Evolutionary conservation across 2,797 vertebrate species (phyloP).

Genomic region (Manis pentadactyla): DNA sequence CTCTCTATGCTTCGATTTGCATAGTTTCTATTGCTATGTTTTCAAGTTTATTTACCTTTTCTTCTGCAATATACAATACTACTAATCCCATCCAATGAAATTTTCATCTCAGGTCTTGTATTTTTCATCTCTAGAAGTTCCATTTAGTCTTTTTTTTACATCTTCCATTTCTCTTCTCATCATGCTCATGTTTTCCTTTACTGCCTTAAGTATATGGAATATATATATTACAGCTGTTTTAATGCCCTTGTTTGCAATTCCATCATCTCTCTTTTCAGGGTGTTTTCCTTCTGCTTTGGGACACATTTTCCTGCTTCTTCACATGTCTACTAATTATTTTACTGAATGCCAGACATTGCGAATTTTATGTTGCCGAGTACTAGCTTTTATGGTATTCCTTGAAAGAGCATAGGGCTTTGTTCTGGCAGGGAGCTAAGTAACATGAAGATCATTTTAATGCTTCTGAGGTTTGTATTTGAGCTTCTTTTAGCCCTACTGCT

Average conservation of each 20-base stretch:
- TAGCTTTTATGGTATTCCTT: conserved; percentile 17
- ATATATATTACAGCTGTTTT: not conserved
- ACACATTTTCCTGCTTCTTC: conserved; percentile 12
- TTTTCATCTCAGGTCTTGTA: not conserved
- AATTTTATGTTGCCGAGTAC: not conserved
- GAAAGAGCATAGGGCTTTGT: not conserved
- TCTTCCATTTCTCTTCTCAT: conserved; percentile 31
- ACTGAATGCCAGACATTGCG: not conserved
- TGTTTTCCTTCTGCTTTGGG: not conserved
- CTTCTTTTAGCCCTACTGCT: not conserved
- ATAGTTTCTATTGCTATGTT: not conserved
- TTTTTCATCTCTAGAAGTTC: not conserved
- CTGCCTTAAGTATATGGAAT: not conserved
- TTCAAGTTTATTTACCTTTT: conserved; percentile 39
- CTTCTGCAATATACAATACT: conserved; percentile 6
- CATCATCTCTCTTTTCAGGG: conserved; percentile 22
- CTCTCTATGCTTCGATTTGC: not conserved
- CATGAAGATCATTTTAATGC: not conserved
- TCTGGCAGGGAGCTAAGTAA: not conserved
- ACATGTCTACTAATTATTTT: conserved; percentile 47
- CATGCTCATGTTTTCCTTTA: not conserved
- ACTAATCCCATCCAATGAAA: not conserved
- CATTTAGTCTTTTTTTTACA: not conserved
- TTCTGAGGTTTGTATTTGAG: conserved; percentile 13
- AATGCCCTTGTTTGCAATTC: not conserved